phyloP scores from a whole-genome alignment of 2,797 vertebrate genomes.

The Rhyacichthys aspro region DNA sequence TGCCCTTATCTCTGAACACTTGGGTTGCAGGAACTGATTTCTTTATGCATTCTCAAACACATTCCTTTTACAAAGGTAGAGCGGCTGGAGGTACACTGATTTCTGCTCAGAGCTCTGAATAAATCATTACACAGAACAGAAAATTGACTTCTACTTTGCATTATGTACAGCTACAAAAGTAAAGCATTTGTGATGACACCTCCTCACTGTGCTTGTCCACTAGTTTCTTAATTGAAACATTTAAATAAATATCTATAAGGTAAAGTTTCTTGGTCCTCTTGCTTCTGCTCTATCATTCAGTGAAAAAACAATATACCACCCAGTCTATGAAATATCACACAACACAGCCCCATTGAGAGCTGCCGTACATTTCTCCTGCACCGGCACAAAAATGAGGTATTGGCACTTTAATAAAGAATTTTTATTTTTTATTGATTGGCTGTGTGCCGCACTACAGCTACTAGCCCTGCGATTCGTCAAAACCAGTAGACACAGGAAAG shows the following conservation, averaged over 20 bases:
- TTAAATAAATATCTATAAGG: not conserved
- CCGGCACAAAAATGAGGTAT: constrained; percentile 65
- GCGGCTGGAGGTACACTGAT: not conserved
- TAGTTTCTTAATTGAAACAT: not conserved
- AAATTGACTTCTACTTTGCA: no score
- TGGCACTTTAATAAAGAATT: constrained; percentile 77
- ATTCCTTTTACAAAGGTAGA: constrained; percentile 2
- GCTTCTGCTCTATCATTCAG: constrained; percentile 13
- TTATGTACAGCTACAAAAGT: no score
- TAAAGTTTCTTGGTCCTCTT: constrained; percentile 6
- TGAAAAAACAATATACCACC: constrained; percentile 45
- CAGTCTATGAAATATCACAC: constrained; percentile 43
- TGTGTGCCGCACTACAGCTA: constrained; percentile 18
- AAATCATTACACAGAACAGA: constrained; percentile 12
- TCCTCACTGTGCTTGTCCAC: no score
- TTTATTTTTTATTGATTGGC: constrained; percentile 67
- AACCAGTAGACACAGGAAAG: not conserved
- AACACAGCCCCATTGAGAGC: constrained; percentile 29
- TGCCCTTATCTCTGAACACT: constrained; percentile 12
- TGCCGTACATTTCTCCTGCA: constrained; percentile 32
- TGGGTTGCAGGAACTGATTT: constrained; percentile 28
- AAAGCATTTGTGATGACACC: no score
- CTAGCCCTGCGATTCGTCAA: constrained; percentile 37
- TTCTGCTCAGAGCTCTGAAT: constrained; percentile 17
- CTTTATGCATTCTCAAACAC: not conserved